phyloP scores from a whole-genome alignment of 37 sponge, comb jelly and placozoan genomes.

The Halichondria panicea region DNA sequence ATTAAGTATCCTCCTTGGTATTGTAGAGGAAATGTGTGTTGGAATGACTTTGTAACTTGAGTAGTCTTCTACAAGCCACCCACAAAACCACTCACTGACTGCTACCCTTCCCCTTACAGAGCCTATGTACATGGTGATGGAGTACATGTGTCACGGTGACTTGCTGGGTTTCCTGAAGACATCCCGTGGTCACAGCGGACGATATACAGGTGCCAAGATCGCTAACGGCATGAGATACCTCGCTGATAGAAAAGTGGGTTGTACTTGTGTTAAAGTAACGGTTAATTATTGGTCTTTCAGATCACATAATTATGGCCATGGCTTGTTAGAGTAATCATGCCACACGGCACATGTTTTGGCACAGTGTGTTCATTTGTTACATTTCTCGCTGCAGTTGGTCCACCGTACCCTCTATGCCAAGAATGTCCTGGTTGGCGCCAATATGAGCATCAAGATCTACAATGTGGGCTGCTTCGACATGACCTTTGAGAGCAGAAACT shows the following conservation, averaged over 20 bases:
- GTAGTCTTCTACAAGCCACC: too few species aligned
- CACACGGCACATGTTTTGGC: too few species aligned
- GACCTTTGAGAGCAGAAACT: slow-evolving; percentile 8
- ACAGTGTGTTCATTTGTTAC: too few species aligned
- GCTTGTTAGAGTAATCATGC: too few species aligned
- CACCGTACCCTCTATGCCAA: slow-evolving; percentile 70
- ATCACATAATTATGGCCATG: too few species aligned
- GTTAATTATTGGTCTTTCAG: too few species aligned
- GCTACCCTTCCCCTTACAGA: slow-evolving; percentile 16
- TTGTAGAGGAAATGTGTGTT: too few species aligned
- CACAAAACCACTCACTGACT: background rate
- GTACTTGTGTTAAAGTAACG: too few species aligned
- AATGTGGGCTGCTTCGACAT: slow-evolving; percentile 57
- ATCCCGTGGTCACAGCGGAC: slow-evolving; percentile 45
- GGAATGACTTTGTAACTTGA: too few species aligned
- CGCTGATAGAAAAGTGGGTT: slow-evolving; percentile 53
- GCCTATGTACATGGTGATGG: slow-evolving; percentile 60
- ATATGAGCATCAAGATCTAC: slow-evolving; percentile 69
- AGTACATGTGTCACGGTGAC: slow-evolving; percentile 85
- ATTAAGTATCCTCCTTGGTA: too few species aligned
- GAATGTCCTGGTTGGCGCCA: slow-evolving; percentile 71
- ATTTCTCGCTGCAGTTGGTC: slow-evolving; percentile 56
- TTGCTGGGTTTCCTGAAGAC: slow-evolving; percentile 74
- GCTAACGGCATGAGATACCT: slow-evolving; percentile 73
- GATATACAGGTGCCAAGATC: slow-evolving; percentile 65